Evolutionary conservation across 2,888 invertebrate genomes (phyloP), one percentile per base, ranked within the genome.

Genomic region (Metalampra italica): DNA sequence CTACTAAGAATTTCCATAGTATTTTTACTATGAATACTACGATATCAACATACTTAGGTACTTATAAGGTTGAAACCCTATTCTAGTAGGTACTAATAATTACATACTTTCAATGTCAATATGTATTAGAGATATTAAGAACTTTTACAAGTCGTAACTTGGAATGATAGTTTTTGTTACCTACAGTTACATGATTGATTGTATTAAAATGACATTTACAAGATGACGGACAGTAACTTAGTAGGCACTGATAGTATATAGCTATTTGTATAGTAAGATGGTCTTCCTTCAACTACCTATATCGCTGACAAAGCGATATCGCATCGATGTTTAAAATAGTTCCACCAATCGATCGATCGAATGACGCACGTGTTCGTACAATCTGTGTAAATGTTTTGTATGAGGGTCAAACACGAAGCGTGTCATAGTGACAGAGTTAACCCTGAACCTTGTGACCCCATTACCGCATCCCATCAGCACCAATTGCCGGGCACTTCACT

Each of bases 381-480:
- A 22, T 22, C 2, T 22, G 22, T 22, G 22, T 38, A 38, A 12
- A 37, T n/a, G 3, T 37, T 36, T 11, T 36, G 36, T n/a, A n/a
- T 4, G 34, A 1, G 34, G 9, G 13, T 12, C 13, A 7, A 12
- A 61, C 70, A 67, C 69, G 64, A 70, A 65, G 66, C 68, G 53
- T 66, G 64, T 68, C 67, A 52, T 54, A 65, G 53, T 66, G 63
- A 68, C 63, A 62, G 62, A 47, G 50, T 22, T 72, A 80, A 58
- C 85, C 83, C 61, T 84, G 82, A 85, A 78, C 83, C 64, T 65
- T 4, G 32, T 56, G 70, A 71, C 73, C 77, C 74, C 71, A 59
- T 52, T 64, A 68, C 57, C 63, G 59, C 51, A 64, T 65, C 64
- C 57, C 62, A 70, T 74, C 70, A 75, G 62, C 66, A 64, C 54